Percentiles rank a stretch among this genome's conserved stretches.
Conservation (phyloP, 2,888 invertebrate species). For the Ochropacha duplaris region DNA sequence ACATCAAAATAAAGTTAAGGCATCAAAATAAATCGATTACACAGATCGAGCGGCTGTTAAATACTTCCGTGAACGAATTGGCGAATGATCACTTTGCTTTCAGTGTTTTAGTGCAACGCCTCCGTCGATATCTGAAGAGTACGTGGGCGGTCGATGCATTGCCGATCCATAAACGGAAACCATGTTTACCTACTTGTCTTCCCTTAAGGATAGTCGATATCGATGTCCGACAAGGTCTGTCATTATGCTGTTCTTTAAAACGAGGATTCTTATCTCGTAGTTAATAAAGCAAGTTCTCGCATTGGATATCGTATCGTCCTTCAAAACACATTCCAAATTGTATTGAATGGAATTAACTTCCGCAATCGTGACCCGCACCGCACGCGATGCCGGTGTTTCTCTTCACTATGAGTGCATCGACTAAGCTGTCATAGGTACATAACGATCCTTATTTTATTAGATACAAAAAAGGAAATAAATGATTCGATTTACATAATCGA, state of each 20-base stretch:
- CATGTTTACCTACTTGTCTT: conserved; percentile 75
- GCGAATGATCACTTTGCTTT: conserved; percentile 69
- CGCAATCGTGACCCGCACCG: conserved; percentile 60
- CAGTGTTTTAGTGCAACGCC: conserved; percentile 70
- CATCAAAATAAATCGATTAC: conserved; percentile 48
- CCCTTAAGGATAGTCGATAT: conserved; percentile 69
- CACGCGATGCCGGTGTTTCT: conserved; percentile 24
- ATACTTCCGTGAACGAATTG: conserved; percentile 74
- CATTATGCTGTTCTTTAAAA: conserved; percentile 56
- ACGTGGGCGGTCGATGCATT: conserved; percentile 79
- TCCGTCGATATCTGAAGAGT: conserved; percentile 62
- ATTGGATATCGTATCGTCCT: conserved; percentile 42
- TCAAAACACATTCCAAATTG: conserved; percentile 57
- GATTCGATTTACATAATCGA: conserved; percentile 66
- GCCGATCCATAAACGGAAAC: conserved; percentile 69
- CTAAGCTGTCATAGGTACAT: conserved; percentile 26
- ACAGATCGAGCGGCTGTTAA: conserved; percentile 49
- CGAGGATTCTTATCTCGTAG: conserved; percentile 48
- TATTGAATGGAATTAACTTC: conserved; percentile 53
- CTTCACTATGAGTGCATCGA: conserved; percentile 54
- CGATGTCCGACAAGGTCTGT: conserved; percentile 59
- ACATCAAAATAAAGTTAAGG: conserved; percentile 38
- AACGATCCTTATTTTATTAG: conserved; percentile 44
- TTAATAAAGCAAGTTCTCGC: conserved; percentile 49
- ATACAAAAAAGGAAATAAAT: conserved; percentile 66